phyloP scores from a whole-genome alignment of 1,140 invertebrate species.

The Zaprionus tsacasi region DNA sequence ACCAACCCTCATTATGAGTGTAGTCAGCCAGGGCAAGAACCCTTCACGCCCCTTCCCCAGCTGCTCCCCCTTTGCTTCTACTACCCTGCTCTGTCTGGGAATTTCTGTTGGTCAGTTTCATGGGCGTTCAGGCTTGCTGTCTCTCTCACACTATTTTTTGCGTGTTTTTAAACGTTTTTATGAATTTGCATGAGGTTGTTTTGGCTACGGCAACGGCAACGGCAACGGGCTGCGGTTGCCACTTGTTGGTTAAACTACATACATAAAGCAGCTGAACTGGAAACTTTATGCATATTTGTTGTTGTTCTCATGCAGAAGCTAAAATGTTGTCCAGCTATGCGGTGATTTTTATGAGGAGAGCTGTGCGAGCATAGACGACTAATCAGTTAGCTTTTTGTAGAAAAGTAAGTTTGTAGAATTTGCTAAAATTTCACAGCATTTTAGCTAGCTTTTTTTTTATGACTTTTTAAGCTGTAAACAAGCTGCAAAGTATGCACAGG shows the following conservation, averaged over 20 bases:
- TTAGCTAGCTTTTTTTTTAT: not conserved
- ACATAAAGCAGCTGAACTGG: slow-evolving; percentile 7
- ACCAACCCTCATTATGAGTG: slow-evolving; percentile 68
- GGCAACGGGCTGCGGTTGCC: slow-evolving; percentile 44
- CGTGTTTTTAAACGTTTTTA: slow-evolving; percentile 81
- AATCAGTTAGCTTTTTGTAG: not conserved
- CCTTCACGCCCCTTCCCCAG: slow-evolving; percentile 6
- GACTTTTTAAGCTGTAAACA: not conserved
- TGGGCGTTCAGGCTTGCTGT: slow-evolving; percentile 7
- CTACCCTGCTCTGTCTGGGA: slow-evolving; percentile 62
- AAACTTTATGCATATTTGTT: slow-evolving; percentile 37
- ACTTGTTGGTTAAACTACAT: slow-evolving; percentile 49
- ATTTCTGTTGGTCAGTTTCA: slow-evolving; percentile 53
- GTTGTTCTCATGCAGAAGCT: not conserved
- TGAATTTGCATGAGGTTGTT: slow-evolving; percentile 64
- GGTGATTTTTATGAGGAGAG: not conserved
- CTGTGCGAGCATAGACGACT: not conserved
- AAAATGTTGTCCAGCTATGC: not conserved
- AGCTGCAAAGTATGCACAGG: not conserved
- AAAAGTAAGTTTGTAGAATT: not conserved
- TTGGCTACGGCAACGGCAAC: no score
- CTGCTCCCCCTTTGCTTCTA: not conserved
- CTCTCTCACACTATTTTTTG: slow-evolving; percentile 59
- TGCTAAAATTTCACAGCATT: not conserved
- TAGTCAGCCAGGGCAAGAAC: slow-evolving; percentile 20